phyloP scores from a whole-genome alignment of 2,797 vertebrate species.

The Leuciscus waleckii region DNA sequence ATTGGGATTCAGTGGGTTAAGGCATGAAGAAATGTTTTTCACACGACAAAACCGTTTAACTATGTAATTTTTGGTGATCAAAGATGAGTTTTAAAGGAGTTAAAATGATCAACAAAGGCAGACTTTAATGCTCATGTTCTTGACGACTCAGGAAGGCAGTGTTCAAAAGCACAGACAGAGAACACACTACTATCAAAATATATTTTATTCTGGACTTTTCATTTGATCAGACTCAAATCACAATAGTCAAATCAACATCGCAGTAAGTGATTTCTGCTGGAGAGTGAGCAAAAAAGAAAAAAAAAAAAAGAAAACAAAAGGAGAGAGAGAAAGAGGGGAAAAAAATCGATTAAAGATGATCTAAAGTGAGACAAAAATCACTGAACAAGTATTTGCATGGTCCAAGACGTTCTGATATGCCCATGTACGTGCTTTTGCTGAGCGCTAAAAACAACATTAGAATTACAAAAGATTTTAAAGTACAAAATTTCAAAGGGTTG shows the following conservation, averaged over 20 bases:
- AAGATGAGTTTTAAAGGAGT: too few species aligned
- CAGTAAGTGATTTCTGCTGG: conserved; percentile 88
- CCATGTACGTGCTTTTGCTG: conserved; percentile 68
- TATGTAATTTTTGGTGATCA: too few species aligned
- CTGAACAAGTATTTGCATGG: conserved; percentile 91
- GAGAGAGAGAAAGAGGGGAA: conserved; percentile 71
- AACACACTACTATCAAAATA: conserved; percentile 97
- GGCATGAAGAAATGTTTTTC: too few species aligned
- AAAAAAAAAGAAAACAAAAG: conserved; percentile 65
- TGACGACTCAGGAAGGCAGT: background rate
- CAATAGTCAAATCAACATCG: conserved; percentile 97
- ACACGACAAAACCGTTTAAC: too few species aligned
- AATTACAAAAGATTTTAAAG: conserved; percentile 94
- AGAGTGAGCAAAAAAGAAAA: conserved; percentile 82
- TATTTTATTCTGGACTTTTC: conserved; percentile 99
- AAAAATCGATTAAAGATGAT: conserved; percentile 82
- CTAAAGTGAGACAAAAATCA: conserved; percentile 84
- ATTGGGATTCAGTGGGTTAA: too few species aligned
- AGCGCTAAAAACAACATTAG: conserved; percentile 90
- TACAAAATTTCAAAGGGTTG: conserved; percentile 92
- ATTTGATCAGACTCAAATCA: conserved; percentile 97
- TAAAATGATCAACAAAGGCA: too few species aligned
- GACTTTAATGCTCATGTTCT: too few species aligned
- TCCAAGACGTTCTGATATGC: conserved; percentile 89
- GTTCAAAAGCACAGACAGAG: conserved; percentile 1